These are phyloP conservation scores for Tryphoninae sp. DNA, from an alignment of 2,888 invertebrate genomes.

Conservation along the genomic window DNA sequence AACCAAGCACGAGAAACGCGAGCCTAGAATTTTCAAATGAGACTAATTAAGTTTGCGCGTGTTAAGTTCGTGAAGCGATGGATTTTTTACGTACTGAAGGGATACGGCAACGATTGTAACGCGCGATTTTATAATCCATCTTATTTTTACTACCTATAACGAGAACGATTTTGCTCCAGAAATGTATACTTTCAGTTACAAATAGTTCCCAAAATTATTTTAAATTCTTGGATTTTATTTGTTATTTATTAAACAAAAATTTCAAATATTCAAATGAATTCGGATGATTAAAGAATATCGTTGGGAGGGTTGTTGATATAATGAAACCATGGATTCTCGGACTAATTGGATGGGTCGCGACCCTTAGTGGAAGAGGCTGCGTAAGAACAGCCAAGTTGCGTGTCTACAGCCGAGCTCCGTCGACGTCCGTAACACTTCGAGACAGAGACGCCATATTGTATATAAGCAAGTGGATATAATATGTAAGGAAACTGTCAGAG, in stretches of 20 bases:
- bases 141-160: too few relatives aligned
- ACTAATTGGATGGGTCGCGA: not conserved
- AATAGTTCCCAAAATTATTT: too few relatives aligned
- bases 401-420: not conserved
- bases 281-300: too few relatives aligned
- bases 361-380: not conserved
- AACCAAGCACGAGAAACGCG: slow-evolving; percentile 32
- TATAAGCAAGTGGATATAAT: not conserved
- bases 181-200: too few relatives aligned
- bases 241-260: too few relatives aligned
- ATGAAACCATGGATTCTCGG: not conserved
- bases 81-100: not conserved
- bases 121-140: not conserved
- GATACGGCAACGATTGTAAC: not conserved
- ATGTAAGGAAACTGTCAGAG: not conserved
- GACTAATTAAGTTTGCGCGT: slow-evolving; percentile 74
- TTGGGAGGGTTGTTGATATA: not conserved
- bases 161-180: too few relatives aligned
- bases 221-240: too few relatives aligned
- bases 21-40: slow-evolving; percentile 70
- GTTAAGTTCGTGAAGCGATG: not conserved
- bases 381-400: not conserved
- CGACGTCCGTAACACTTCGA: not conserved
- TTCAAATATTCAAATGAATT: too few relatives aligned
- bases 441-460: not conserved